Evolutionary conservation across 92 coral and sea anemone genomes (phyloP), one percentile per base, ranked within the genome.

Genomic region (Heliopora coerulea): DNA sequence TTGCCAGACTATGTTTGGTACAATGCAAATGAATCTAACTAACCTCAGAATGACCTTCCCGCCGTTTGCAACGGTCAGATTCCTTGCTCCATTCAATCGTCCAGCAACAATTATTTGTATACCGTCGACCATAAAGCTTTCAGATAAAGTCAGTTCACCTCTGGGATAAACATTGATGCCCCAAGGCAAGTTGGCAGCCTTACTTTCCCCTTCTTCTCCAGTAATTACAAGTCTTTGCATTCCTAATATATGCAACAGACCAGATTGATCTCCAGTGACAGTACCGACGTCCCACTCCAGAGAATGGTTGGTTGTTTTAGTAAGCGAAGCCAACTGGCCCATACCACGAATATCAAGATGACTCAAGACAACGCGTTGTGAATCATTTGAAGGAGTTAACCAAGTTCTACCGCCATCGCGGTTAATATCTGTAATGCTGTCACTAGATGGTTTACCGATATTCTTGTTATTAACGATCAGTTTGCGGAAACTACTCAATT

Each of bases 331-430:
- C 15, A 92, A 58, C 72, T 92, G 96, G 10, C 96, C 84, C 44
- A 87, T 82, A 52, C 97, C 97, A n/a, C 96, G 97, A 59, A 92
- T 86, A 57, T 87, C 88, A 30, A 92, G 83, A 14, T 78, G 87
- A 59, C 91, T 89, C 77, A 86, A 87, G 9, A 83, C 64, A 46
- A 92, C 81, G 2, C 67, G 87, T 0, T 59, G 46, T 44, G 90
- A 85, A 61, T 78, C 81, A 63, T 61, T 78, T 48, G 86, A 79
- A 10, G 91, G 97, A 17, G 96, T 92, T 50, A 92, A 62, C 96
- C 97, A 92, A 0, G 97, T 89, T 62, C 96, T 83, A 5, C 97
- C 97, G 31, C 96, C 97, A 48, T 92, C 97, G 42, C 79, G 62
- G 31, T 62, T 40, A 23, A 85, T 75, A 61, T 87, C 85, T n/a